Conservation (phyloP, 2,888 invertebrate species). For the Nesidiocoris tenuis region DNA sequence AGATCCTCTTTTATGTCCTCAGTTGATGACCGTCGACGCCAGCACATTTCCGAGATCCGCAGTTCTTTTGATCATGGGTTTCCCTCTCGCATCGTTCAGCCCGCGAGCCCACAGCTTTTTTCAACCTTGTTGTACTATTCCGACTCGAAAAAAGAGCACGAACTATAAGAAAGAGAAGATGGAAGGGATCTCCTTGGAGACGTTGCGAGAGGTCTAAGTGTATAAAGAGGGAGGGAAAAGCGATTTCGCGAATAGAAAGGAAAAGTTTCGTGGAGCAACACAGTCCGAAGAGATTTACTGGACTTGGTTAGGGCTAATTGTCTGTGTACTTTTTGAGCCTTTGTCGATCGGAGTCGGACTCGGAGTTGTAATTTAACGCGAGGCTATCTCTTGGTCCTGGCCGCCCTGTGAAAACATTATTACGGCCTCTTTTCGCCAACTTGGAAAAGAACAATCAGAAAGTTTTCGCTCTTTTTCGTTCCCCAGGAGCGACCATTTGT, state of each 20-base stretch:
- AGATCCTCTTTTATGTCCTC: constrained; percentile 31
- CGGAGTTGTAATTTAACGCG: not conserved
- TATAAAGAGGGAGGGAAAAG: constrained; percentile 14
- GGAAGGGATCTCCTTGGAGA: not conserved
- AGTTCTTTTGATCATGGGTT: constrained; percentile 37
- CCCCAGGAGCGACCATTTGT: not conserved
- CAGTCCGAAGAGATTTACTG: constrained; percentile 31
- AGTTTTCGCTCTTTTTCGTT: not conserved
- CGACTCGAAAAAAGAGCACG: not conserved
- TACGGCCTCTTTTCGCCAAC: not conserved
- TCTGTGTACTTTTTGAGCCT: constrained; percentile 12
- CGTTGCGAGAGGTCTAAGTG: constrained; percentile 8
- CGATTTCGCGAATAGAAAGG: constrained; percentile 28
- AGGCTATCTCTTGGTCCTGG: not conserved
- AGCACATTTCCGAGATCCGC: constrained; percentile 37
- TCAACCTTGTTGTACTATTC: too few relatives aligned
- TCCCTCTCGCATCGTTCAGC: too few relatives aligned
- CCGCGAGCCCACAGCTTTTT: not conserved
- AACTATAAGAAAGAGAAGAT: not conserved
- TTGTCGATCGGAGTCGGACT: not conserved
- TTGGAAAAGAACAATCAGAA: not conserved
- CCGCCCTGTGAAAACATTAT: not conserved
- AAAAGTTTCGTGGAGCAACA: constrained; percentile 15
- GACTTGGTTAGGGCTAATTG: constrained; percentile 33
- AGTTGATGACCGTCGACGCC: constrained; percentile 40